These are phyloP conservation scores for Aldabrachelys gigantea DNA, from an alignment of 2,113 vertebrate genomes.

Conservation along the genomic window DNA sequence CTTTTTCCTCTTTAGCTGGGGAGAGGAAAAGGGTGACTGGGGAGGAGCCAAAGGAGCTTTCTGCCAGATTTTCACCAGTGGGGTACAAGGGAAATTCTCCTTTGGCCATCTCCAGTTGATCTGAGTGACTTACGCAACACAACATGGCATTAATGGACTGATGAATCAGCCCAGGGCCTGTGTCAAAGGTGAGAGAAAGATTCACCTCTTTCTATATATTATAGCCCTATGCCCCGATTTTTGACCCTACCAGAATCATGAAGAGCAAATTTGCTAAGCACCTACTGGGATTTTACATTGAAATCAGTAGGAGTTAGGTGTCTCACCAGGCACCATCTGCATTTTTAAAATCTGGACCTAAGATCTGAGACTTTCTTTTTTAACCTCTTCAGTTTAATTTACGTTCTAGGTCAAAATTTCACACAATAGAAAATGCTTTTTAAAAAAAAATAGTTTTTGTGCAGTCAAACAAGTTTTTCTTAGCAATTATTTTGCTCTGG, in stretches of 20 bases:
- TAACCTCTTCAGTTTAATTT: background rate
- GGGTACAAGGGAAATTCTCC: background rate
- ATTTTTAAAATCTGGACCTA: background rate
- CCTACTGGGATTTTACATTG: background rate
- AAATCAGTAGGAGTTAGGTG: background rate
- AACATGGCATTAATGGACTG: background rate
- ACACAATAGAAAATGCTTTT: background rate
- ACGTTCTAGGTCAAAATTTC: background rate
- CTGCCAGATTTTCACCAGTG: background rate
- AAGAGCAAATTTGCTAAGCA: conserved; percentile 9
- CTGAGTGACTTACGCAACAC: background rate
- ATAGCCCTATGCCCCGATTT: background rate
- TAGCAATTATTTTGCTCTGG: conserved; percentile 9
- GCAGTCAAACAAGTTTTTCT: background rate
- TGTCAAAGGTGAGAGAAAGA: background rate
- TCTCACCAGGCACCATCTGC: background rate
- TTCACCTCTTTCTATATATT: background rate
- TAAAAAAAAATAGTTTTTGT: conserved; percentile 6
- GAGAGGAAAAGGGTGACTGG: background rate
- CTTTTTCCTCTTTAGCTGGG: background rate
- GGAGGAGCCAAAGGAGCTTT: background rate
- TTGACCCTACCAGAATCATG: background rate
- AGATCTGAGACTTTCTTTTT: background rate
- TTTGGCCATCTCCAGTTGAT: background rate
- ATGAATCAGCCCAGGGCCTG: background rate